Evolutionary conservation across 2,888 invertebrate genomes (phyloP).

Genomic region (Dastarcus helophoroides): DNA sequence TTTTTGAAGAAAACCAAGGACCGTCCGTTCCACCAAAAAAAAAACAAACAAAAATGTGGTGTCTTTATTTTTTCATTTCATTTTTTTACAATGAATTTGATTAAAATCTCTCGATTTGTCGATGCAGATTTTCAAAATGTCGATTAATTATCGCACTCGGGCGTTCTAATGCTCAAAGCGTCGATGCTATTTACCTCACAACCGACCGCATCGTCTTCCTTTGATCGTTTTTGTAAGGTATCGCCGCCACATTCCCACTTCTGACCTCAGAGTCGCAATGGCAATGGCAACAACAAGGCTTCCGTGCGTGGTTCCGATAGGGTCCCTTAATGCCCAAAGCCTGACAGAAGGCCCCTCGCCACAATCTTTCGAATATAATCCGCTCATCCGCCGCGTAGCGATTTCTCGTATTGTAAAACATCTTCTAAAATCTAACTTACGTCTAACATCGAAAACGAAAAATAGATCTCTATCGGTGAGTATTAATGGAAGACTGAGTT

Average conservation of each 20-base stretch:
- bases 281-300: constrained; percentile 38
- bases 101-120: no score
- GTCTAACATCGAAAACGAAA: not conserved
- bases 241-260: constrained; percentile 11
- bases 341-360: constrained; percentile 47
- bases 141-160: no score
- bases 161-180: no score
- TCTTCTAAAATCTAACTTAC: constrained; percentile 3
- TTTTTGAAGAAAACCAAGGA: no score
- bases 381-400: constrained; percentile 46
- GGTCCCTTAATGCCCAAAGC: constrained; percentile 19
- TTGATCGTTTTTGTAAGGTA: constrained; percentile 28
- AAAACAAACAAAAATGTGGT: no score
- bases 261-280: constrained; percentile 37
- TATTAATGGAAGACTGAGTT: constrained; percentile 12
- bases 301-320: constrained; percentile 12
- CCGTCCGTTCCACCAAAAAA: no score
- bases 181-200: constrained; percentile 57
- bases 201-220: constrained; percentile 52
- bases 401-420: constrained; percentile 37
- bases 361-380: constrained; percentile 58
- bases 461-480: not conserved
- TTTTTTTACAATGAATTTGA: no score
- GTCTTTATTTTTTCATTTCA: no score
- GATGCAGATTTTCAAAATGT: no score